phyloP scores from a whole-genome alignment of 2,797 vertebrate species.

The Hoplostethus mediterraneus region DNA sequence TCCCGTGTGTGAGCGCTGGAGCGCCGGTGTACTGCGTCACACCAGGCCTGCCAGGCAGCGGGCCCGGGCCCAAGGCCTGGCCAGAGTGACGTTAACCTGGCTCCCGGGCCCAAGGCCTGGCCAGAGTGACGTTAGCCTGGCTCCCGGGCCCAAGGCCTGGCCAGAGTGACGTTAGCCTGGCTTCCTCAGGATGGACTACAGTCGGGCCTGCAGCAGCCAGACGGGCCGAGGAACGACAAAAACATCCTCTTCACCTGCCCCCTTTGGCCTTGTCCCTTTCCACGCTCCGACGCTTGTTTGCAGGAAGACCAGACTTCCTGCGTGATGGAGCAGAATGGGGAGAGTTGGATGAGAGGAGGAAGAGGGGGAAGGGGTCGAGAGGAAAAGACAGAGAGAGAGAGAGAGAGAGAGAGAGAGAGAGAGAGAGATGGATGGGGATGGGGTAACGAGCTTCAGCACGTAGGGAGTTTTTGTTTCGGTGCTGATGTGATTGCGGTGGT shows the following conservation, averaged over 20 bases:
- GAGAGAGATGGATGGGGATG: conserved; percentile 54
- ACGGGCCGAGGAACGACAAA: conserved; percentile 74
- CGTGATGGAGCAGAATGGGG: conserved; percentile 58
- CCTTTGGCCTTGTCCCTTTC: conserved; percentile 76
- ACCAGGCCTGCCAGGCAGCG: conserved; percentile 31
- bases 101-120: too few species aligned
- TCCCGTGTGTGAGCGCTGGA: conserved; percentile 28
- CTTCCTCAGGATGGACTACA: conserved; percentile 82
- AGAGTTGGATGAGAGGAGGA: conserved; percentile 64
- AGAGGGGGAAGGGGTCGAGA: conserved; percentile 63
- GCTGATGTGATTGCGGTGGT: neutral
- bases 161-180: conserved; percentile 75
- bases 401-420: conserved; percentile 54
- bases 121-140: conserved; percentile 79
- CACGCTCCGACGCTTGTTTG: conserved; percentile 74
- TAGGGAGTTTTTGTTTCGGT: conserved; percentile 26
- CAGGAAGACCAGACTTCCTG: conserved; percentile 82
- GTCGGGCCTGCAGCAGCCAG: conserved; percentile 68
- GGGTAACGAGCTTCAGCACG: conserved; percentile 19
- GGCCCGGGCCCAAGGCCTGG: conserved; percentile 53
- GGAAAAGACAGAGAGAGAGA: conserved; percentile 58
- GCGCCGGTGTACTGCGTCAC: conserved; percentile 36
- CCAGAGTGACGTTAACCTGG: conserved; percentile 75
- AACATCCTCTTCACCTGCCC: conserved; percentile 76
- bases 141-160: too few species aligned